Evolutionary conservation across 2,797 vertebrate genomes (phyloP), one percentile per base, ranked within the genome.

Genomic region (Prionace glauca): DNA sequence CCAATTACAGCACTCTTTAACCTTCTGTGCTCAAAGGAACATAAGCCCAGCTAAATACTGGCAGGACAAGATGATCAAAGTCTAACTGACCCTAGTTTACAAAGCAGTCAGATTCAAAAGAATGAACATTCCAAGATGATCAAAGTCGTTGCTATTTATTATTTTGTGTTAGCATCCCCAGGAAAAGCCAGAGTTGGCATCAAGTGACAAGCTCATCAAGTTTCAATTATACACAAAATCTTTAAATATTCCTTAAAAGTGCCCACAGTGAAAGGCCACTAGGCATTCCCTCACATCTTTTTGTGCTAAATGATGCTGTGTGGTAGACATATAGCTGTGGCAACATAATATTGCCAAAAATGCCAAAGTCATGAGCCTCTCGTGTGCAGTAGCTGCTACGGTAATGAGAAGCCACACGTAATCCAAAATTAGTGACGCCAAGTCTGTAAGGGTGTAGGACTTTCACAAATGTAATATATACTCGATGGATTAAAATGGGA

Each of bases 151-250:
- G 62, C 20, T 69, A 93, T 69, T 93, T 36, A 41, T 67, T 93
- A 16, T 65, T 93, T 36, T 69, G 67, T 32, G 29, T 8, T 36
- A 69, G n/a, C 65, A 93, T 41, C n/a, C 32, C 62, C 20, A 36
- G 90, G 90, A 92, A 67, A 92, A 92, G 29, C 62, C 62, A 93
- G 62, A 93, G 62, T 41, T 93, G 90, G 41, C 90, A 91, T 14
- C 7, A 36, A 91, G 32, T 92, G 50, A 91, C 65, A 16, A 22
- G 65, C 91, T 69, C 67, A 69, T 67, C 29, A 10, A 69, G 18
- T 36, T 93, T 71, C 36, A 65, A 93, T 22, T 22, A 26, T 3
- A 93, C 91, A 36, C n/a, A 69, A 93, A 20, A 71, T 69, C n/a
- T 65, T 93, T 26, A 69, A 93, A 65, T 32, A 67, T 36, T 60